Base-by-base conservation (phyloP, 2,888 invertebrate species). In the Eupithecia subumbrata region DNA sequence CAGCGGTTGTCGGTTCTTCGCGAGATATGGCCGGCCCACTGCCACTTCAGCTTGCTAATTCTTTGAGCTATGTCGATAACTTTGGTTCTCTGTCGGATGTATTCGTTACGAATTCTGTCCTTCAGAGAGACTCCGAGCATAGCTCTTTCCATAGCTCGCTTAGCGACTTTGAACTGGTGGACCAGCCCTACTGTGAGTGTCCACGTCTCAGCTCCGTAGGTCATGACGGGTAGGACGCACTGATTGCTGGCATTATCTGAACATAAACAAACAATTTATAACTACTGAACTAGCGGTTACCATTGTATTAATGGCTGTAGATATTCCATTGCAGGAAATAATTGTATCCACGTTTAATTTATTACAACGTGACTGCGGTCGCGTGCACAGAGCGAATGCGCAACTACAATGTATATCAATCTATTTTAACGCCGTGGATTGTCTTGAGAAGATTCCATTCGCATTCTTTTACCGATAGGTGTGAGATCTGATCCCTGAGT, bases 301-400 rank as follows among this genome's bases (percentile, higher is more conserved):
- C 48, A 64, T 48, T 76, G 69, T 77, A 63, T 76, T 63, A 71
- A 69, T 48, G 43, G 66, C 71, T 75, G 73, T 69, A 69, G 60
- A 74, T 80, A 56, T 74, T 73, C 72, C 72, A 78, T 73, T 80
- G 78, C 80, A 76, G 73, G 37, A 77, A 77, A 79, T 80, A 82
- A 83, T 83, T 82, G 80, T 82, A 83, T 83, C 84, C 83, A 82
- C 83, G 78, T 83, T 83, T 84, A 81, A 80, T 84, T 82, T 82
- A 83, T 76, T 77, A 81, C 81, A 85, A 86, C 87, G 86, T 87
- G 88, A 84, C 82, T 78, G 70, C 72, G 78, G 81, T 84, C 80
- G 84, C 85, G 84, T 87, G 86, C 80, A 81, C 81, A 81, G 63
- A 63, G 72, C 76, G 71, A 70, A 72, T 74, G 76, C 79, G 79